A percentile compares a stretch with the other conserved stretches of the same genome.
These are phyloP conservation scores for Eledona agricola DNA, from an alignment of 2,888 invertebrate species.

Conservation along the genomic window DNA sequence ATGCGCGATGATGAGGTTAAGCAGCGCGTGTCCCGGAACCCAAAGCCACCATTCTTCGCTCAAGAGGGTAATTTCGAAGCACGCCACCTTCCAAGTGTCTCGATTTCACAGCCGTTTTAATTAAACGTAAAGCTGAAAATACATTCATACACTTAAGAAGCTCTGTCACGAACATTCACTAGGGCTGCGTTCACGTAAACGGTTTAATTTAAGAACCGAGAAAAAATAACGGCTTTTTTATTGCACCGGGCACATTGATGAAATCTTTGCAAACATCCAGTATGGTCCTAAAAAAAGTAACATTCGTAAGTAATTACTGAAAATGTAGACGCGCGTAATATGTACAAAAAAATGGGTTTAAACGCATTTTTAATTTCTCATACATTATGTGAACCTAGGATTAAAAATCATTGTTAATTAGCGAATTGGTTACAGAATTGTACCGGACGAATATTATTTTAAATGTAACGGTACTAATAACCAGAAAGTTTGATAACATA, in stretches of 20 bases:
- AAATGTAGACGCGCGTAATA: too few relatives aligned
- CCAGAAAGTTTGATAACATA: too few relatives aligned
- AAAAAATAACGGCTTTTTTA: conserved; percentile 25
- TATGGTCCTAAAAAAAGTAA: too few relatives aligned
- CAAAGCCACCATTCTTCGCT: conserved; percentile 33
- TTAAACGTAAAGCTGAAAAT: conserved; percentile 44
- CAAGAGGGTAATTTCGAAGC: conserved; percentile 40
- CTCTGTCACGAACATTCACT: conserved; percentile 41
- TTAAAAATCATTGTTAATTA: too few relatives aligned
- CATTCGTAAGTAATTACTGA: too few relatives aligned
- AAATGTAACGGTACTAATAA: too few relatives aligned
- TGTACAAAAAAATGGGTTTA: too few relatives aligned
- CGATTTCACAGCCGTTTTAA: conserved; percentile 44
- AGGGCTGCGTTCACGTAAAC: conserved; percentile 23
- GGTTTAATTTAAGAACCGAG: conserved; percentile 32
- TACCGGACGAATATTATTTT: too few relatives aligned
- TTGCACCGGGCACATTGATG: conserved; percentile 8
- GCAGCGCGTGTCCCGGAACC: conserved; percentile 41
- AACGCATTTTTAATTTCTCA: too few relatives aligned
- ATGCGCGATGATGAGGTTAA: conserved; percentile 35
- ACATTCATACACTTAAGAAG: conserved; percentile 43
- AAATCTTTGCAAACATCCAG: neutral
- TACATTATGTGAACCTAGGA: too few relatives aligned
- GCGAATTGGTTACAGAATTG: too few relatives aligned
- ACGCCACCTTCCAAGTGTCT: conserved; percentile 42